Evolutionary conservation across 1,140 invertebrate species (phyloP), one percentile per base, ranked within the genome.

Genomic region (Drosophila parvula): DNA sequence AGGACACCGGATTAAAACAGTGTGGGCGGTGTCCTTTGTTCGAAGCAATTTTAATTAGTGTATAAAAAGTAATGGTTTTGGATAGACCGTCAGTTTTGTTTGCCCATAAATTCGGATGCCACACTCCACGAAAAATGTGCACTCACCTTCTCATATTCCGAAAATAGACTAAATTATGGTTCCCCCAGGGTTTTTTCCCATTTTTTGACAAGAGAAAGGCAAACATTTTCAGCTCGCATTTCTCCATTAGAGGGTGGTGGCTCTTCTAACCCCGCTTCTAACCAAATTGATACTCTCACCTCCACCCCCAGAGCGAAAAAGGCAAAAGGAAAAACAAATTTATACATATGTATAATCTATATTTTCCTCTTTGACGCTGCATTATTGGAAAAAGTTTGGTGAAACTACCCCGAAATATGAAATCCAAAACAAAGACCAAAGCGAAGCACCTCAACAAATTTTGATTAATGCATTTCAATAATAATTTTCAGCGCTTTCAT

Each of bases 381-480:
- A 80, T 86, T 81, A 81, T 86, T 81, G 61, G 38, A 61, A 79
- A 65, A 48, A 41, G 58, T 32, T 22, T 1, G 41, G 55, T 43
- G 47, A 71, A 84, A 64, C 78, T 68, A 81, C 78, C 81, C 78
- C 61, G 0, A 34, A 56, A 51, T 38, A 36, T 28, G 32, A 50
- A 44, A 53, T 36, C 14, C 16, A n/a, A 51, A 57, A 58, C 34
- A 50, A 43, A 53, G 43, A 58, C 50, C 50, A 10, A 22, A 45
- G 27, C 27, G 32, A 57, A 48, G 63, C 59, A 77, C 61, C 75
- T 86, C 50, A 48, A 55, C 68, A 76, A 75, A 76, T 88, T 68
- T 68, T 89, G 83, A 88, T 88, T 88, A 89, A 89, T 88, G 84
- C 63, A 80, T 88, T 86, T 79, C 76, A 74, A 83, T 70, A 75